Base-by-base conservation (phyloP, 2,888 invertebrate species). In the Agrochola lychnidis region DNA sequence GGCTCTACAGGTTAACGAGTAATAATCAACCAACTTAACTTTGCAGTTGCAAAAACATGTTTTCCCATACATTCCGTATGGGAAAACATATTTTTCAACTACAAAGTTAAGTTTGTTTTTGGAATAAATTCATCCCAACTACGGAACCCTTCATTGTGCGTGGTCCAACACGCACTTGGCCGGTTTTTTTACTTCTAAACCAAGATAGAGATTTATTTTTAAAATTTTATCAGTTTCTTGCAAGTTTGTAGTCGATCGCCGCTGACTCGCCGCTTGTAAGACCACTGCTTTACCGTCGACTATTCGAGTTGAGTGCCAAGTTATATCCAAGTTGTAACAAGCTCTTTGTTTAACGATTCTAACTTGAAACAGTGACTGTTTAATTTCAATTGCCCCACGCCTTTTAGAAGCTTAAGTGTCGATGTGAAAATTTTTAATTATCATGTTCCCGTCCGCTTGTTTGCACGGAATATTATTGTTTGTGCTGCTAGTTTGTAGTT, bases 331-430 rank as follows among this genome's bases (percentile, higher is more conserved):
- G 85, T 90, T 83, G 86, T 84, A 86, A 89, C 86, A 84, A 85
- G 86, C 83, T 87, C 90, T 90, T 88, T 89, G 89, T 90, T 86
- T 89, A 90, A 88, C 88, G 87, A 87, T 86, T 85, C 83, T 78
- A 84, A 88, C 85, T 90, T 88, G 75, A 86, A 86, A 84, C 83
- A 82, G 82, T 81, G 81, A 83, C 84, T 89, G 88, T 91, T 91
- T 90, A 90, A 92, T 90, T 91, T 92, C 89, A 91, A 91, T 92
- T 91, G 88, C 73, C 69, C 71, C 57, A 79, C 84, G 83, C 79
- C 84, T 76, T 85, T 83, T 87, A 82, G 70, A 79, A 74, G 77
- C 76, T 87, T 78, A 76, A 79, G 81, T 86, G 77, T 75, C 82
- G 78, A 79, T 83, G 84, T 81, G 79, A 82, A 81, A 63, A 75